A percentile compares a stretch with the other conserved stretches of the same genome.
Evolutionary conservation across 2,888 invertebrate species (phyloP).

Genomic region (Steinernema scapterisci): DNA sequence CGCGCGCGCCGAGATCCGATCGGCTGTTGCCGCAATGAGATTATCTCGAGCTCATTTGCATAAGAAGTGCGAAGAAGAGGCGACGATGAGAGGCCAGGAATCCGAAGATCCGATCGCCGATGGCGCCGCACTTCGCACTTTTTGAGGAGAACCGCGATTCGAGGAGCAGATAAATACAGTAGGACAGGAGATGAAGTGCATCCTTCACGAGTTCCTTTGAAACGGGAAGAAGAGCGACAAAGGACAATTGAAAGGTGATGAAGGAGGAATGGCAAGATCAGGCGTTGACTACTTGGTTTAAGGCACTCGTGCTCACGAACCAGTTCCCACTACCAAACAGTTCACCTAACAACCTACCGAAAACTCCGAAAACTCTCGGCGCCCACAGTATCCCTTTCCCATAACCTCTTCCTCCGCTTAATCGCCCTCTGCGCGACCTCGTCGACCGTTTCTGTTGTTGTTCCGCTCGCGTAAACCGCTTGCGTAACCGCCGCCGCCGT

Average conservation of each 20-base stretch:
- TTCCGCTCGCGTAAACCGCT: constrained; percentile 23
- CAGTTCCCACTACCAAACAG: no score
- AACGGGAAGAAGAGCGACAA: no score
- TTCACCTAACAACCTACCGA: no score
- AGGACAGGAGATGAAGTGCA: no score
- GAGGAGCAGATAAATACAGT: background rate
- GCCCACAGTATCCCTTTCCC: background rate
- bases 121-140: background rate
- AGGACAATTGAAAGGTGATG: no score
- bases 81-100: background rate
- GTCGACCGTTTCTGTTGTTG: background rate
- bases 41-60: constrained; percentile 23
- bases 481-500: constrained; percentile 1
- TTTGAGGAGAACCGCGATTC: background rate
- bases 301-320: no score
- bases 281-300: no score
- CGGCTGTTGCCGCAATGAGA: constrained; percentile 14
- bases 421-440: constrained; percentile 18
- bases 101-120: constrained; percentile 18
- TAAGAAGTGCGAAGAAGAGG: constrained; percentile 17
- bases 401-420: background rate
- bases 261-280: no score
- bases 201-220: no score
- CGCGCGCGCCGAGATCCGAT: constrained; percentile 19
- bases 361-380: no score